phyloP scores from a whole-genome alignment of 2,888 invertebrate genomes.

The Spicauda simplicius region DNA sequence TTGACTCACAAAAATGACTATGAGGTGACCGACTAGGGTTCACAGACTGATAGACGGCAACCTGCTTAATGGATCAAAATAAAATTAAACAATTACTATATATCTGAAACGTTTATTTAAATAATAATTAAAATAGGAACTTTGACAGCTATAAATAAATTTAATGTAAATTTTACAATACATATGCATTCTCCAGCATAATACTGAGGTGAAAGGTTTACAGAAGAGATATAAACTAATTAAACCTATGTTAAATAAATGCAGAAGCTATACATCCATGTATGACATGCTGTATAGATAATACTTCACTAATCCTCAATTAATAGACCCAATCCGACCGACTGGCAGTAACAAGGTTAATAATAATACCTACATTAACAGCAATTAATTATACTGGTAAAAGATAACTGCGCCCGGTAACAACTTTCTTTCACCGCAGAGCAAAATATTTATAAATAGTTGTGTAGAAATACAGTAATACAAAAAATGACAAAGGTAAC shows the following conservation, averaged over 20 bases:
- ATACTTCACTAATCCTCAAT: conserved; percentile 41
- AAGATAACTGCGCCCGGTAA: conserved; percentile 1
- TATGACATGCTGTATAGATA: conserved; percentile 44
- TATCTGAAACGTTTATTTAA: neutral
- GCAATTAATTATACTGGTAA: conserved; percentile 7
- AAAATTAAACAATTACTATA: neutral
- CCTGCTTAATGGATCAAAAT: neutral
- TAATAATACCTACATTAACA: conserved; percentile 18
- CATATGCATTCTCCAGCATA: conserved; percentile 23
- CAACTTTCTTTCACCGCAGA: conserved; percentile 15
- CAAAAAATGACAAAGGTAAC: too few relatives aligned
- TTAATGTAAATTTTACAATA: neutral
- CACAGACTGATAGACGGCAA: neutral
- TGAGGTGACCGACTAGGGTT: neutral
- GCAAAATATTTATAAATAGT: neutral
- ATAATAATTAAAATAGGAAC: neutral
- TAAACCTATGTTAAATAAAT: conserved; percentile 44
- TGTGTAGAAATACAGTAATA: neutral
- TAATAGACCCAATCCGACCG: conserved; percentile 14
- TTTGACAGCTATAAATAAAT: neutral
- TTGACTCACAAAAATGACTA: neutral
- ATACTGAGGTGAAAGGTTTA: conserved; percentile 31
- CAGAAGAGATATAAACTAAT: neutral
- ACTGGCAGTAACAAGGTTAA: conserved; percentile 12
- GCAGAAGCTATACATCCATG: conserved; percentile 45